Evolutionary conservation across 2,888 invertebrate genomes (phyloP).

Genomic region (Spatulosminthurus flaviceps): DNA sequence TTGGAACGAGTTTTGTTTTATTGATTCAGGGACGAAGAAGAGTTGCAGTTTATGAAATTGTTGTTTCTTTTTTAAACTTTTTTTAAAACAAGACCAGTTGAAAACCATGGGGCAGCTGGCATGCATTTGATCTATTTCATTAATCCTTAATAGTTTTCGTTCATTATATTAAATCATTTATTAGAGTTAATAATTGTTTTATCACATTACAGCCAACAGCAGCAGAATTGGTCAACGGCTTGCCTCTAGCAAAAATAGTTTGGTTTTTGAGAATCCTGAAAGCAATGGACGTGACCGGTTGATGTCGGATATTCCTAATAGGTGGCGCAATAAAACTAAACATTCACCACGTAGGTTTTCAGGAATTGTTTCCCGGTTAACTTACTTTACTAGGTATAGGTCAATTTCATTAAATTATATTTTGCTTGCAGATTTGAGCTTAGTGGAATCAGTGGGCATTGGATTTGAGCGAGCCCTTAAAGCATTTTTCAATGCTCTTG

Average conservation of each 20-base stretch:
- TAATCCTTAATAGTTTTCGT: too few species aligned
- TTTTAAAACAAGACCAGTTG: too few species aligned
- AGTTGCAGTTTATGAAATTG: too few species aligned
- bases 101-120: too few species aligned
- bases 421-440: constrained; percentile 56
- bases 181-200: too few species aligned
- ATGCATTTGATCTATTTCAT: too few species aligned
- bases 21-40: too few species aligned
- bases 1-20: too few species aligned
- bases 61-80: too few species aligned
- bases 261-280: constrained; percentile 41
- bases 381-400: too few species aligned
- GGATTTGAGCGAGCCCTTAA: constrained; percentile 79
- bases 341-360: constrained; percentile 34
- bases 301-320: constrained; percentile 5
- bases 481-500: constrained; percentile 81
- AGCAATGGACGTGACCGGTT: constrained; percentile 20
- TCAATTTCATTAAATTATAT: too few species aligned
- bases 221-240: constrained; percentile 39
- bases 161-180: too few species aligned
- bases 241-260: constrained; percentile 44
- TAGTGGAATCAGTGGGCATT: constrained; percentile 79
- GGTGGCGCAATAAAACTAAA: constrained; percentile 15
- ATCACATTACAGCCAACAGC: constrained; percentile 15
- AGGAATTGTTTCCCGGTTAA: not conserved